A percentile compares a stretch with the other conserved stretches of the same genome.
phyloP scores from a whole-genome alignment of 2,888 invertebrate species.

The Flexamia atlantica region DNA sequence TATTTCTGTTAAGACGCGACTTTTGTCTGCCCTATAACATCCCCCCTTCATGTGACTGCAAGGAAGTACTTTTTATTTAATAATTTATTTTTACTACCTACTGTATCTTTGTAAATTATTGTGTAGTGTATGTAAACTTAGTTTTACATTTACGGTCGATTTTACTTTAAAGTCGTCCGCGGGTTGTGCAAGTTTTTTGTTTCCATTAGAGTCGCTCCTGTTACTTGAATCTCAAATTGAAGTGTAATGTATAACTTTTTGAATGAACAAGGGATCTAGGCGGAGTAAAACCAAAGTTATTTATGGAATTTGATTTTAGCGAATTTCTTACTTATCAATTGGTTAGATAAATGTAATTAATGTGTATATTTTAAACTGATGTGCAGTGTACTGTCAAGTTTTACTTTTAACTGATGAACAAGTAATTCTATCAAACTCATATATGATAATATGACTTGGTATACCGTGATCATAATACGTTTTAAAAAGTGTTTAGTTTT shows the following conservation, averaged over 20 bases:
- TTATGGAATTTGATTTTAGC: background rate
- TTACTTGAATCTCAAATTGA: background rate
- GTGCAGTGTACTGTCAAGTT: no score
- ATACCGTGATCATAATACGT: no score
- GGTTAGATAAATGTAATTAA: no score
- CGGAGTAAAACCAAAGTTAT: background rate
- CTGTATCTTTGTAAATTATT: constrained; percentile 29
- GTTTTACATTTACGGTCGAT: constrained; percentile 2
- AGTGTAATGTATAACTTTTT: background rate
- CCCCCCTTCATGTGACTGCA: constrained; percentile 44
- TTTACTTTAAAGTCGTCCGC: constrained; percentile 5
- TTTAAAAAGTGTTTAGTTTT: no score
- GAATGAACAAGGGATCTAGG: background rate
- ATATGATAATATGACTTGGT: no score
- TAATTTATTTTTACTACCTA: constrained; percentile 51
- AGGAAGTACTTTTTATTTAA: constrained; percentile 47
- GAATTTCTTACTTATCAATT: no score
- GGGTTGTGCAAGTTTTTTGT: constrained; percentile 21
- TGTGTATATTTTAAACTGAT: no score
- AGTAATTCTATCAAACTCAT: no score
- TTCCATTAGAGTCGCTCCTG: background rate
- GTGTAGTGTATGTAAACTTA: constrained; percentile 39
- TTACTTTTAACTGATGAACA: no score
- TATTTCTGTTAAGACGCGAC: background rate
- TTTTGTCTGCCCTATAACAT: constrained; percentile 23